Conservation (phyloP, 2,888 invertebrate species). For the Caenorhabditis japonica region DNA sequence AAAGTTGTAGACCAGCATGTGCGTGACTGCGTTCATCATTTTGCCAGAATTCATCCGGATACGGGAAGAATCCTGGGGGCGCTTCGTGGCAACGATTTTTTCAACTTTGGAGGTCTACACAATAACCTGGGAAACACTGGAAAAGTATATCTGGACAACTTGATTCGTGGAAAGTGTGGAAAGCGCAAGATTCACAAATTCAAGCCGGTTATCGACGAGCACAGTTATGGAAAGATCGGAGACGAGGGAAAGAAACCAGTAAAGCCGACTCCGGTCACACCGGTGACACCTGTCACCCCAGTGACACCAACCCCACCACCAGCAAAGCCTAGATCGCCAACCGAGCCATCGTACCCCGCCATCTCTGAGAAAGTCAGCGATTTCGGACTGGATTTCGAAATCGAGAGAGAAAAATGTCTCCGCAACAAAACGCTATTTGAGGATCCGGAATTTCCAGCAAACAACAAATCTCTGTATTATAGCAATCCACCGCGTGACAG, state of each 20-base stretch:
- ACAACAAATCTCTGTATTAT: slow-evolving; percentile 87
- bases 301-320: not conserved
- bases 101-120: slow-evolving; percentile 71
- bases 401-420: slow-evolving; percentile 82
- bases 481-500: slow-evolving; percentile 87
- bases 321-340: not conserved
- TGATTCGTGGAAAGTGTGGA: slow-evolving; percentile 72
- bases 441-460: slow-evolving; percentile 90
- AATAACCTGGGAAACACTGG: slow-evolving; percentile 73
- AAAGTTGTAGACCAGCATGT: slow-evolving; percentile 56
- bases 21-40: slow-evolving; percentile 61
- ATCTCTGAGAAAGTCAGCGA: slow-evolving; percentile 10
- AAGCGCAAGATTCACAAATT: slow-evolving; percentile 56
- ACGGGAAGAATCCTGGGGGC: slow-evolving; percentile 68
- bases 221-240: slow-evolving; percentile 8
- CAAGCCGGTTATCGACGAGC: slow-evolving; percentile 21
- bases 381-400: slow-evolving; percentile 78
- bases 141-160: slow-evolving; percentile 73
- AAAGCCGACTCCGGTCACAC: not conserved
- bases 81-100: slow-evolving; percentile 72
- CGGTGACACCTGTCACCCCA: not conserved
- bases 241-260: not conserved
- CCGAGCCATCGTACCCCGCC: slow-evolving; percentile 10
- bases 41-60: slow-evolving; percentile 64
- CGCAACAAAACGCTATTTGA: slow-evolving; percentile 81